Evolutionary conservation across 1,140 invertebrate genomes (phyloP), one percentile per base, ranked within the genome.

Genomic region (Pantala flavescens): DNA sequence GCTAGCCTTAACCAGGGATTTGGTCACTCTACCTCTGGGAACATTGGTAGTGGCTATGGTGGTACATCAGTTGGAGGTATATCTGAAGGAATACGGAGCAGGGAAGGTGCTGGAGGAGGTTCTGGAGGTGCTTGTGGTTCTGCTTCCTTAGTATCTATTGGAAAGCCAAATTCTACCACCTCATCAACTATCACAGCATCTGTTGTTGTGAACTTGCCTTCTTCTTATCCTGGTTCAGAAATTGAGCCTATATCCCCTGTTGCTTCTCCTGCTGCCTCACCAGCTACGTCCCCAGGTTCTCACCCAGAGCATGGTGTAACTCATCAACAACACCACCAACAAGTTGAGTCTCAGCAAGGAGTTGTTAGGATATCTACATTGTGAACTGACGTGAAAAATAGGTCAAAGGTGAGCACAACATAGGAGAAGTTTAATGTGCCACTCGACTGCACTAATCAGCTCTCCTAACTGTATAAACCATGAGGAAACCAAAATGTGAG

Each of bases 171-270:
- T 74, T 81, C 80, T 21, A 80, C 79, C 21, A 81, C 80, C 21
- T 81, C 80, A 43, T 81, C 80, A 76, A 81, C 80, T 43, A 80
- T 80, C 77, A 81, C 80, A n/a, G 80, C 80, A 21, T 80, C 79
- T 23, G 81, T 81, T 7, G 79, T 81, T 10, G 81, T 81, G 24
- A 81, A 81, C 74, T 75, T 81, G 70, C 81, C 81, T 24, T 75
- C 78, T 14, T 81, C 80, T 16, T 80, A 81, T 71, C 78, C 80
- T 12, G 80, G 79, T 75, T 81, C 80, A 24, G 81, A 81, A 71
- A 77, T 81, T 49, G 80, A 80, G 24, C 79, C 78, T 42, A 76
- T 77, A 3, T 80, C 79, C 24, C 78, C 79, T 19, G 77, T 78
- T 19, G 76, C 79, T 23, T 78, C 79, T 42, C 73, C 78, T 42